phyloP scores from a whole-genome alignment of 1,140 invertebrate genomes.

The Trachymyrmex cornetzi region DNA sequence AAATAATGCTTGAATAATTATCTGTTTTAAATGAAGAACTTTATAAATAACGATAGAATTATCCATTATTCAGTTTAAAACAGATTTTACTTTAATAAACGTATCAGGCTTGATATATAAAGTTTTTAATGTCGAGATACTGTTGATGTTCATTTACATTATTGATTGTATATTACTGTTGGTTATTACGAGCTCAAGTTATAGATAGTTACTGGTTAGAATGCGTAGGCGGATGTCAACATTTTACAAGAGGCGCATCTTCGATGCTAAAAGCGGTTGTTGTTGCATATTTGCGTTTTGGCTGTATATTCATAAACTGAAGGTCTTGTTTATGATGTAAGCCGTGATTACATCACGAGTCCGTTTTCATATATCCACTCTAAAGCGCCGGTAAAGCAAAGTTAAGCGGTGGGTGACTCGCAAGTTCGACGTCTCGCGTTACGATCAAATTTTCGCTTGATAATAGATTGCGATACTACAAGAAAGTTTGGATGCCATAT shows the following conservation, averaged over 20 bases:
- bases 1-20: background rate
- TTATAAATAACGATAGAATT: background rate
- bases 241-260: background rate
- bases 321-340: conserved; percentile 30
- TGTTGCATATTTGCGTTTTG: conserved; percentile 34
- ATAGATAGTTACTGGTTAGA: background rate
- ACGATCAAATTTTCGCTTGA: background rate
- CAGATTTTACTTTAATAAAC: background rate
- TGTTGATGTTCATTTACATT: conserved; percentile 16
- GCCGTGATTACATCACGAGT: conserved; percentile 22
- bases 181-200: background rate
- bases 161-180: background rate
- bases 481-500: background rate
- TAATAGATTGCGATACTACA: background rate
- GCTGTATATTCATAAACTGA: conserved; percentile 22
- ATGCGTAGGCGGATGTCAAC: conserved; percentile 23
- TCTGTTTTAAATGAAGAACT: background rate
- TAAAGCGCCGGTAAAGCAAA: background rate
- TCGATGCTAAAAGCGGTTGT: conserved; percentile 17
- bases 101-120: background rate
- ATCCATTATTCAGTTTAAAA: background rate
- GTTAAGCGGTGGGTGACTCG: background rate
- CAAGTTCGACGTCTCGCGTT: background rate
- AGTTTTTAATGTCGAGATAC: background rate
- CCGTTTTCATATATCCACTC: background rate